A percentile compares a stretch with the other conserved stretches of the same genome.
Evolutionary conservation across 2,888 invertebrate species (phyloP).

Genomic region (Galeruca laticollis): DNA sequence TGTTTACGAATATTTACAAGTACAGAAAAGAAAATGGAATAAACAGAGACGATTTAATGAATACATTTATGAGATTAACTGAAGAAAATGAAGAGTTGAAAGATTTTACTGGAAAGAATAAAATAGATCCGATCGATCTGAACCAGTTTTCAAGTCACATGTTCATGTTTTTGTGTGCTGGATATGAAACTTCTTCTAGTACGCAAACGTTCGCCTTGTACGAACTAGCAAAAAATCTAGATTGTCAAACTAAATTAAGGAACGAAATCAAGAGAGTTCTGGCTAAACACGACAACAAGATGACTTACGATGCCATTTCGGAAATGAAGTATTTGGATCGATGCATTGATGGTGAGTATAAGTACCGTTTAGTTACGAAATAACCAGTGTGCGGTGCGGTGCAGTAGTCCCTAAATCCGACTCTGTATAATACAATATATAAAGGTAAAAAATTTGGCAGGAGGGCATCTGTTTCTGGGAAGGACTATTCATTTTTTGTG

Average conservation of each 20-base stretch:
- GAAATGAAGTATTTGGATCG: conserved; percentile 64
- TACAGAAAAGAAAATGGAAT: conserved; percentile 65
- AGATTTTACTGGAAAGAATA: conserved; percentile 46
- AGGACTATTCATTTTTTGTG: no score
- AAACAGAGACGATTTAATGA: conserved; percentile 69
- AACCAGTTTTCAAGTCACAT: conserved; percentile 54
- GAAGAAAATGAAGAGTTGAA: conserved; percentile 47
- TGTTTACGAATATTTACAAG: conserved; percentile 60
- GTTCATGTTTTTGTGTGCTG: conserved; percentile 58
- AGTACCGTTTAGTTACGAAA: no score
- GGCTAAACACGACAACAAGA: conserved; percentile 46
- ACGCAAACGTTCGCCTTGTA: conserved; percentile 67
- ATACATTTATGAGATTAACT: conserved; percentile 62
- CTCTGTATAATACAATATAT: no score
- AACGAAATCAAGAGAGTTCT: conserved; percentile 51
- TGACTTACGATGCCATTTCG: conserved; percentile 53
- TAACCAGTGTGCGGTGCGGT: no score
- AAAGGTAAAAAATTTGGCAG: no score
- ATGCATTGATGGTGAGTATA: conserved; percentile 64
- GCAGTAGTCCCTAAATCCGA: no score
- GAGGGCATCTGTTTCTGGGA: no score
- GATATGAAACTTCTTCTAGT: conserved; percentile 63
- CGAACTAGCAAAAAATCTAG: conserved; percentile 67
- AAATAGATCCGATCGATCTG: conserved; percentile 47
- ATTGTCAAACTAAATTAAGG: conserved; percentile 62